phyloP scores from a whole-genome alignment of 2,888 invertebrate species.

The Candidula unifasciata region DNA sequence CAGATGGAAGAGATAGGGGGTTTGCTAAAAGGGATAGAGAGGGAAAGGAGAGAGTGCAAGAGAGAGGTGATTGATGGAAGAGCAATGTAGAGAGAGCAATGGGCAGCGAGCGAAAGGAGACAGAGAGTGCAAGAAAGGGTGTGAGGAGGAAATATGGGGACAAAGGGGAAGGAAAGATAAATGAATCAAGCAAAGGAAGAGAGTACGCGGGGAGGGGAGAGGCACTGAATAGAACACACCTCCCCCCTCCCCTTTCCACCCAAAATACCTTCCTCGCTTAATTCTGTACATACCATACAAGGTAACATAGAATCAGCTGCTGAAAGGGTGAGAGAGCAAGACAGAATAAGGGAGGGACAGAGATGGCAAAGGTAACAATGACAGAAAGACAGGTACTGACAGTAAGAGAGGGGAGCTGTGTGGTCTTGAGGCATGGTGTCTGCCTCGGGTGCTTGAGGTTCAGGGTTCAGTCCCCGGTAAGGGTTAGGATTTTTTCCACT shows the following conservation, averaged over 20 bases:
- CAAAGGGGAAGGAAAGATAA: neutral
- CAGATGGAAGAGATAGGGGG: neutral
- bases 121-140: neutral
- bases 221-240: neutral
- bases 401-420: conserved; percentile 30
- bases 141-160: neutral
- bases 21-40: neutral
- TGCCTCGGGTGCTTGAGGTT: too few relatives aligned
- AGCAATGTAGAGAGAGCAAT: neutral
- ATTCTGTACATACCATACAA: too few relatives aligned
- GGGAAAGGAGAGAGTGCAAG: neutral
- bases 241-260: too few relatives aligned
- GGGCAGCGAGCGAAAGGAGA: neutral
- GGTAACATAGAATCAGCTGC: too few relatives aligned
- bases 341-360: neutral
- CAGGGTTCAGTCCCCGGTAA: too few relatives aligned
- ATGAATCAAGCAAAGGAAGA: neutral
- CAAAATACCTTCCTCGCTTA: too few relatives aligned
- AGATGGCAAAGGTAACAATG: neutral
- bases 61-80: neutral
- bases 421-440: too few relatives aligned
- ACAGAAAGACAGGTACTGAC: neutral
- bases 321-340: neutral
- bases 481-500: too few relatives aligned
- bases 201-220: neutral